Percentiles rank a stretch among this genome's conserved stretches.
Evolutionary conservation across 2,113 vertebrate genomes (phyloP).

Genomic region (Lophochroa leadbeateri): DNA sequence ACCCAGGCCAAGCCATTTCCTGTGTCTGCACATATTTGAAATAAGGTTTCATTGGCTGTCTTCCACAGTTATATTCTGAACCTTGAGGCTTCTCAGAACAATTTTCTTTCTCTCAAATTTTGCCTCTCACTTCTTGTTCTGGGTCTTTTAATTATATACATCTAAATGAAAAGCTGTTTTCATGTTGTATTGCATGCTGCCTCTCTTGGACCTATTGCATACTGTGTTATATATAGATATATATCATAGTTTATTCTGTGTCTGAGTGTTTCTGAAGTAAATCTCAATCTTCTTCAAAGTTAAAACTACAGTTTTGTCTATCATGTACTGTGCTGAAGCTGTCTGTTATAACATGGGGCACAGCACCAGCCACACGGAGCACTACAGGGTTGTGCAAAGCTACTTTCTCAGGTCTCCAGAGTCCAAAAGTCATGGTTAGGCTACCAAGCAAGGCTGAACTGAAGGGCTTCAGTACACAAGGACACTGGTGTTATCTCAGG

Average conservation of each 20-base stretch:
- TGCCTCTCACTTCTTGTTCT: background rate
- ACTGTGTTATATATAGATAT: fast-evolving
- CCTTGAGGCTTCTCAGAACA: background rate
- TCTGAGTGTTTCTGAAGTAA: background rate
- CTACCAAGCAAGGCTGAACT: background rate
- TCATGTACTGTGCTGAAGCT: background rate
- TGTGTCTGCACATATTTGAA: background rate
- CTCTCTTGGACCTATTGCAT: background rate
- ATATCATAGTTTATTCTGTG: background rate
- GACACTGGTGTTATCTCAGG: background rate
- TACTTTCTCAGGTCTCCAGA: background rate
- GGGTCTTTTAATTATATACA: background rate
- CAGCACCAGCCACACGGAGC: fast-evolving
- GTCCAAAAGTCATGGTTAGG: background rate
- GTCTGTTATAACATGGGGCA: background rate
- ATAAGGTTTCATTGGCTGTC: background rate
- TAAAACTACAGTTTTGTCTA: background rate
- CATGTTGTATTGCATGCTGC: background rate
- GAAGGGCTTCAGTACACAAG: background rate
- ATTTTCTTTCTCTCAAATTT: background rate
- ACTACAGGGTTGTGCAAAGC: background rate
- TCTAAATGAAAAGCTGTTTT: background rate
- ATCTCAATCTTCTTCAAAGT: background rate
- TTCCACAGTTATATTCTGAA: background rate
- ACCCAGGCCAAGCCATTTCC: background rate